Evolutionary conservation across 2,113 vertebrate genomes (phyloP), one percentile per base, ranked within the genome.

Genomic region (Illadopsis cleaveri): DNA sequence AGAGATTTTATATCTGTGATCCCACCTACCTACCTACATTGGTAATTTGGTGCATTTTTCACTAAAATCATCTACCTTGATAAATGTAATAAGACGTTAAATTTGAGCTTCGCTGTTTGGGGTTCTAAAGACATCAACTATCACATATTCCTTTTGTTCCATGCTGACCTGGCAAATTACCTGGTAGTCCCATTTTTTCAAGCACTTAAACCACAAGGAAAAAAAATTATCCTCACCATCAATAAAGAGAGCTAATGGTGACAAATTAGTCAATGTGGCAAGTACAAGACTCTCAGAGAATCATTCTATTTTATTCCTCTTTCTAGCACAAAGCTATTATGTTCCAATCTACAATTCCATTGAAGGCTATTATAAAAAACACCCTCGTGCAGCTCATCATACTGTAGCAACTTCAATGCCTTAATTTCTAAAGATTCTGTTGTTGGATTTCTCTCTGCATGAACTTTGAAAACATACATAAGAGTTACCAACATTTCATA

Each of bases 161-260:
- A 40, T 60, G 8, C 9, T 89, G 62, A 78, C 47, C 40, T 3
- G 0, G 16, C 83, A 27, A 79, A 68, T 73, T 95, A 84, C 13
- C 21, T 79, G 71, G 24, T 11, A 61, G 75, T 60, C 31, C 40
- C 40, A 77, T 87, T 94, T 96, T 75, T 65, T 73, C 42, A 69
- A 82, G 71, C 15, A 20, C 31, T 62, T 82, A 87, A 93, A 37
- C 24, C 22, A 68, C n/a, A 91, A 66, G 53, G 20, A 44, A 86
- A 86, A 86, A 86, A 64, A 56, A 24, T 58, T 80, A 69, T 89
- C 37, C 37, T 78, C 11, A 76, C 18, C 5, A 8, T 94, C 85
- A 65, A 58, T 97, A 96, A 86, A 89, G 14, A 11, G 19, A 96
- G 35, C 6, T 93, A 97, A 96, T 85, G 58, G 60, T 95, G 82